A percentile compares a stretch with the other conserved stretches of the same genome.
Evolutionary conservation across 1,140 invertebrate genomes (phyloP).

Genomic region (Leptinotarsa undecemlineata): DNA sequence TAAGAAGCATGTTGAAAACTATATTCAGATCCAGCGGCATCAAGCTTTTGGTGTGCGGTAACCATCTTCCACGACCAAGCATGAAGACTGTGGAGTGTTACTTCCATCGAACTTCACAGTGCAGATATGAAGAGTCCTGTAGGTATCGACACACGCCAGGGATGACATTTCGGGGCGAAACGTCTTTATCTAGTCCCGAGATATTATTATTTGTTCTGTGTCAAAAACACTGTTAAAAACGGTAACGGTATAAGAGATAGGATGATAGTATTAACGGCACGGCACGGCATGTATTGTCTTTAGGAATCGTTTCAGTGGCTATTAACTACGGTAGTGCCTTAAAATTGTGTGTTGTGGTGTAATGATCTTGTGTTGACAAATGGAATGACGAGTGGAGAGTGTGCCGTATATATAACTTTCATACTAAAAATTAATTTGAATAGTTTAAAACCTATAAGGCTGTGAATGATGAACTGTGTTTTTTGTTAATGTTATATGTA

Average conservation of each 20-base stretch:
- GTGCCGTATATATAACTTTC: slow-evolving; percentile 29
- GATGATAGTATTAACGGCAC: background rate
- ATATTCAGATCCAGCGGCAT: no score
- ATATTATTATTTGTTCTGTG: no score
- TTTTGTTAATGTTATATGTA: slow-evolving; percentile 39
- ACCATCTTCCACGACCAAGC: no score
- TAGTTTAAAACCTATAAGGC: slow-evolving; percentile 30
- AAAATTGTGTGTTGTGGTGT: slow-evolving; percentile 44
- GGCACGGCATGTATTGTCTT: background rate
- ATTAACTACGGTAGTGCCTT: slow-evolving; percentile 54
- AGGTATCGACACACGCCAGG: no score
- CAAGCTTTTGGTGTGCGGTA: no score
- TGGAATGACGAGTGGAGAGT: slow-evolving; percentile 35
- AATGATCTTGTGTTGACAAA: slow-evolving; percentile 36
- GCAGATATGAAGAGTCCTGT: no score
- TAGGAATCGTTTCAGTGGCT: background rate
- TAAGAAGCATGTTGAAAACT: no score
- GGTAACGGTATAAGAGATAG: background rate
- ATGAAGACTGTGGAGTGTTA: no score
- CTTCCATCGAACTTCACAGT: no score
- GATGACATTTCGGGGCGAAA: no score
- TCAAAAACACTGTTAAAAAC: background rate
- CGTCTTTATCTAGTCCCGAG: no score
- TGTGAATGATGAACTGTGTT: slow-evolving; percentile 43
- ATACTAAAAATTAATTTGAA: slow-evolving; percentile 34